phyloP scores from a whole-genome alignment of 2,113 vertebrate species.

The Suncus etruscus region DNA sequence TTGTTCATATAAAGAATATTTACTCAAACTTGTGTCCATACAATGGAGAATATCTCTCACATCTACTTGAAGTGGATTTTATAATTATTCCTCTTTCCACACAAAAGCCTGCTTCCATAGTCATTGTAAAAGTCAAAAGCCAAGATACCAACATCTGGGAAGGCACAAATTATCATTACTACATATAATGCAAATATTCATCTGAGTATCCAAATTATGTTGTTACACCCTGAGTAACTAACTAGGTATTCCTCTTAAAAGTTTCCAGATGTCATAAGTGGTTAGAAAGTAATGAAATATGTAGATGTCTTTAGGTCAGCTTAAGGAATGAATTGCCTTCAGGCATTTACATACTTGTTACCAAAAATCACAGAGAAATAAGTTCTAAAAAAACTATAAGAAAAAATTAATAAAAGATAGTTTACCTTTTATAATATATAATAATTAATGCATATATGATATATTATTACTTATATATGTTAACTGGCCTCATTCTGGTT shows the following conservation, averaged over 20 bases:
- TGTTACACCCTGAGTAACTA: neutral
- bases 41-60: conserved; percentile 70
- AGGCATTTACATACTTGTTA: neutral
- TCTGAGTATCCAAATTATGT: neutral
- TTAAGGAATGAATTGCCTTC: neutral
- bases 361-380: neutral
- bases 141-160: neutral
- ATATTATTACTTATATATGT: neutral
- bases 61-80: conserved; percentile 76
- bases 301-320: conserved; percentile 12
- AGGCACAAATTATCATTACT: neutral
- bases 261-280: conserved; percentile 29
- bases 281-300: conserved; percentile 36
- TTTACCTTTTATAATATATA: no score
- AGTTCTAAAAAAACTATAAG: conserved; percentile 11
- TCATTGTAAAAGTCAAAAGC: conserved; percentile 30
- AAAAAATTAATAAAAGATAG: neutral
- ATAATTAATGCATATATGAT: no score
- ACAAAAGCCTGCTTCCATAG: conserved; percentile 12
- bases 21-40: conserved; percentile 75
- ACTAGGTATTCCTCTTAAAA: conserved; percentile 36
- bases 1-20: conserved; percentile 72
- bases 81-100: conserved; percentile 3
- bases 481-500: neutral
- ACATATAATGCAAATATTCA: neutral